These are phyloP conservation scores for Leptopilina drosophilae DNA, from an alignment of 2,888 invertebrate genomes.

Conservation along the genomic window DNA sequence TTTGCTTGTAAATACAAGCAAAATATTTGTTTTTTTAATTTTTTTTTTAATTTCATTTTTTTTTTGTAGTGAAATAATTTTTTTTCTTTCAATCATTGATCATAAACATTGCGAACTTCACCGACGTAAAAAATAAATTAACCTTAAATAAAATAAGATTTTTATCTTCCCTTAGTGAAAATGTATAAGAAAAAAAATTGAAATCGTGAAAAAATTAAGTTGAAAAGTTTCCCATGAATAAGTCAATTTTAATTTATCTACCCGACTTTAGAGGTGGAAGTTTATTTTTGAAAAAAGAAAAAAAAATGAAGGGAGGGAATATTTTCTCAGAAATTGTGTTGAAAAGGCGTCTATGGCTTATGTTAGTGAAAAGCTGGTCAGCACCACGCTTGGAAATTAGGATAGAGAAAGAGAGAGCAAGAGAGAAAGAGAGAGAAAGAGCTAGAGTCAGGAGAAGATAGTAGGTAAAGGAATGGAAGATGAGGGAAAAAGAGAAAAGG, in stretches of 20 bases:
- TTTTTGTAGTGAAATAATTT: too few relatives aligned
- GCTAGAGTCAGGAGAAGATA: neutral
- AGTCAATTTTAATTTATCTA: constrained; percentile 4
- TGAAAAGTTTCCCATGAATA: neutral
- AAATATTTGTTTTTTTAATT: too few relatives aligned
- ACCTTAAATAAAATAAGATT: too few relatives aligned
- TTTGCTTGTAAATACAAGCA: too few relatives aligned
- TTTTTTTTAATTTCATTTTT: too few relatives aligned
- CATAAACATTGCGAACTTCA: too few relatives aligned
- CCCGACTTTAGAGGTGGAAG: neutral
- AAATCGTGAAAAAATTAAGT: neutral
- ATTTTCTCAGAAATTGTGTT: constrained; percentile 1
- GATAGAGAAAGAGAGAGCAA: neutral
- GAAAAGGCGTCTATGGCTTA: constrained; percentile 8
- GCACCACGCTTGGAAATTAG: neutral
- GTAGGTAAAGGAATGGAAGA: neutral
- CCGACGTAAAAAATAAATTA: too few relatives aligned
- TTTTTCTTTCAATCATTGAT: too few relatives aligned
- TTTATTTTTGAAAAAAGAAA: neutral
- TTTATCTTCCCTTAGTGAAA: too few relatives aligned
- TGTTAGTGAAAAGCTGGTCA: constrained; percentile 23
- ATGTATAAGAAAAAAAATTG: neutral
- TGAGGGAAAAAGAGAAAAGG: neutral
- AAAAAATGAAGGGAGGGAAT: neutral
- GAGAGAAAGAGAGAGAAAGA: neutral